These are phyloP conservation scores for Microvelia longipes DNA, from an alignment of 1,140 invertebrate species.

Conservation along the genomic window DNA sequence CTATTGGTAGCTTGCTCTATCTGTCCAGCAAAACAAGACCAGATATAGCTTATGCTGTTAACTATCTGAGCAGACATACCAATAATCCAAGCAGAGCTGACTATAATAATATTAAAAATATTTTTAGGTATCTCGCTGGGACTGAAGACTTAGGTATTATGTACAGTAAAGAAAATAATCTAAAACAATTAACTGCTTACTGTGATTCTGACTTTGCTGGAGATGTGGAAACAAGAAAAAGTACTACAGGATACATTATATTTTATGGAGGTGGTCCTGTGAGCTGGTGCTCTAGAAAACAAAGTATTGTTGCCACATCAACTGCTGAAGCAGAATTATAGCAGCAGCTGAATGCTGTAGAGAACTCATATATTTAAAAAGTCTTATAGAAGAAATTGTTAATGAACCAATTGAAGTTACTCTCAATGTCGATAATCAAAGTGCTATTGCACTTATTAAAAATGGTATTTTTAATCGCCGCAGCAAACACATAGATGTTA, in stretches of 20 bases:
- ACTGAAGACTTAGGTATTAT: neutral
- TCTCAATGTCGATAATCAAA: conserved; percentile 3
- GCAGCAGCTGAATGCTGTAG: neutral
- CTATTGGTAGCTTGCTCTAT: neutral
- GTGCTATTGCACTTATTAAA: conserved; percentile 1
- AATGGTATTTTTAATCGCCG: neutral
- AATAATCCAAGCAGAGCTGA: neutral
- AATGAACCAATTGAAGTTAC: neutral
- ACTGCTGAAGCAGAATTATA: neutral
- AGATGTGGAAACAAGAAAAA: conserved; percentile 1
- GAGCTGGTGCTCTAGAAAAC: conserved; percentile 10
- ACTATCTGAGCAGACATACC: neutral
- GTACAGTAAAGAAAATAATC: neutral
- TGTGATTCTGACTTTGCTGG: conserved; percentile 13
- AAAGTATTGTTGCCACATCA: conserved; percentile 12
- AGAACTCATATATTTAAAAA: neutral
- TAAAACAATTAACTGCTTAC: neutral
- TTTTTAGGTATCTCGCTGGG: neutral
- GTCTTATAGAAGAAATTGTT: neutral
- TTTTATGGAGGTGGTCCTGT: conserved; percentile 9
- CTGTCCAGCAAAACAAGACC: neutral
- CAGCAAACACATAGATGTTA: neutral
- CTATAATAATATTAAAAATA: neutral
- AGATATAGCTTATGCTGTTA: neutral
- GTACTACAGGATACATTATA: conserved; percentile 13